Evolutionary conservation across 2,113 vertebrate genomes (phyloP), one percentile per base, ranked within the genome.

Genomic region (Mustelus asterias): DNA sequence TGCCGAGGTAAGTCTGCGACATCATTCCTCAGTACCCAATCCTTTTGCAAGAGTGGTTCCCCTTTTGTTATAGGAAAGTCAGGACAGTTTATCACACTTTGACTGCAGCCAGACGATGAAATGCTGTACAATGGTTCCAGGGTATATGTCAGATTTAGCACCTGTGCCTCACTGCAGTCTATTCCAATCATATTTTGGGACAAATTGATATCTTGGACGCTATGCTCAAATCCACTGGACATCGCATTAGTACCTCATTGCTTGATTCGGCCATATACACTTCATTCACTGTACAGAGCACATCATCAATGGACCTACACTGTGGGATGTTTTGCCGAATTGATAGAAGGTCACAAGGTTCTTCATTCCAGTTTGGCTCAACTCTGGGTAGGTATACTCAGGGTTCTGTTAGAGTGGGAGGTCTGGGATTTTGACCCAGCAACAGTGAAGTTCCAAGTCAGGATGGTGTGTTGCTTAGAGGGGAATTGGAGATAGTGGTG

Each of bases 331-430:
- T 95, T 44, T 72, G 69, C 14, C 95, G 97, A 93, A 0, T 96
- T 83, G 60, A 97, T 96, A 0, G 97, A 96, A 20, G 65, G 20
- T 95, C 95, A 41, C 58, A 37, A 33, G 13, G 7, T 78, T 72
- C 94, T 37, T 95, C 65, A 58, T 14, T 9, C 20, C 96, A 96
- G 83, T 96, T 96, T 44, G 96, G 97, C 0, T 96, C 85, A 96
- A n/a, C 9, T 29, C 97, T 0, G 98, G 98, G 72, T 97, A 97
- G 63, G 10, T 54, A 63, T 10, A 14, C 63, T 63, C 63, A 63
- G 48, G 48, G 63, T 63, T 13, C 63, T 63, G 63, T 14, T 63
- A 14, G 63, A 14, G 14, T 1, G 63, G 63, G 63, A 63, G 14
- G 1, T 63, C 63, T 14, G 14, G 60, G 63, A 63, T 63, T 63